Evolutionary conservation across 23 tunicate genomes (phyloP), one percentile per base, ranked within the genome.

Genomic region (Phallusia fumigata): DNA sequence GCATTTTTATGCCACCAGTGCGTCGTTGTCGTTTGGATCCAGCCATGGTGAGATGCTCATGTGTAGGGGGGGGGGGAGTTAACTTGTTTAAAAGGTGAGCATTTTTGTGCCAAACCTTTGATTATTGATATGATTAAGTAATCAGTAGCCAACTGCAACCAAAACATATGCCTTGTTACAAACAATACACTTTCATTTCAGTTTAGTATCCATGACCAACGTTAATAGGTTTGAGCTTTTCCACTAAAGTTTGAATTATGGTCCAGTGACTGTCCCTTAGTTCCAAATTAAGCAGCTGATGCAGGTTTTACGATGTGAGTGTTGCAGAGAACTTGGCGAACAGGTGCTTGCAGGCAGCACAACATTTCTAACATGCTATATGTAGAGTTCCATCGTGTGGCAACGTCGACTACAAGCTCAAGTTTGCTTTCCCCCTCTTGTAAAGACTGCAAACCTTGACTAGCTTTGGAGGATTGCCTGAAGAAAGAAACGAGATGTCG

Each of bases 301-400:
- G 40, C 75, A 10, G 84, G 79, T 73, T 82, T 82, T 73, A 82
- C 85, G 72, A 82, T 82, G 64, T 82, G 32, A 8, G 79, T 13
- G 64, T 82, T 82, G 85, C 85, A 35, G 64, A 73, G 65, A 8
- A 82, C 85, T 76, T 82, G 86, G 34, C 81, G 87, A 75, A 84
- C 87, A 76, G 74, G 75, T 76, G 74, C 81, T 84, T 84, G 87
- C 73, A 76, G 81, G 33, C 73, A 31, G 51, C 87, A 52, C 74
- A 84, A 53, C 52, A 73, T 84, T 35, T 84, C 87, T 52, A 84
- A 76, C 87, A 84, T 84, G 74, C 49, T 76, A n/a, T 28, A 76
- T 26, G 87, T 84, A 19, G 87, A 84, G 36, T 84, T 84, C 87
- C 74, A 84, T 52, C 81, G 45, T 52, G 87, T 84, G 73, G 87